Conservation (phyloP, 2,888 invertebrate genomes). For the Drosophila yooni region DNA sequence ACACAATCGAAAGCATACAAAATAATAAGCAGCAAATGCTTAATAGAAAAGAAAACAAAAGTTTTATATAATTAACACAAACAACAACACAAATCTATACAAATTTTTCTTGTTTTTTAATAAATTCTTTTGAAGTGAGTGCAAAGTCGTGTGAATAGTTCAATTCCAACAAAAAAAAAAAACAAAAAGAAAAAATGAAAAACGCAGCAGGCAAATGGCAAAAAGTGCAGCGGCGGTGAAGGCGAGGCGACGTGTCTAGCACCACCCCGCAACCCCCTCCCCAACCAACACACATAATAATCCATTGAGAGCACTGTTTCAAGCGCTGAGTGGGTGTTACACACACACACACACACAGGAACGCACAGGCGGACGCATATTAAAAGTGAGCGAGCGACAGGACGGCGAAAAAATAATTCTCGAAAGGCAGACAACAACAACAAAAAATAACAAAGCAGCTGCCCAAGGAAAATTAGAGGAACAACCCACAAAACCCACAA, state of each 20-base stretch:
- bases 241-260: slow-evolving; percentile 65
- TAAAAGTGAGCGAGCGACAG: slow-evolving; percentile 4
- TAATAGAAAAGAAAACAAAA: slow-evolving; percentile 25
- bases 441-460: slow-evolving; percentile 33
- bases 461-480: slow-evolving; percentile 1
- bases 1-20: slow-evolving; percentile 35
- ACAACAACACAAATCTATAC: slow-evolving; percentile 12
- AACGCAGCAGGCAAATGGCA: slow-evolving; percentile 55
- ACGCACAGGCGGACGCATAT: slow-evolving; percentile 1
- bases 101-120: slow-evolving; percentile 33
- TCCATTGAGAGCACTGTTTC: slow-evolving; percentile 17
- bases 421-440: slow-evolving; percentile 24
- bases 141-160: slow-evolving; percentile 27
- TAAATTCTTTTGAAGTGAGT: slow-evolving; percentile 67
- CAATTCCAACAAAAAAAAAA: slow-evolving; percentile 4
- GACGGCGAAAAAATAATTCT: slow-evolving; percentile 26
- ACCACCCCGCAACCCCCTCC: slow-evolving; percentile 7
- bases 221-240: slow-evolving; percentile 62
- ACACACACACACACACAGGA: background rate
- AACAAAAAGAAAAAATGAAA: slow-evolving; percentile 11
- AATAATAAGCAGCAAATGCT: slow-evolving; percentile 24
- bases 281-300: slow-evolving; percentile 4
- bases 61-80: slow-evolving; percentile 19
- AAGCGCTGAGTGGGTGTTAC: slow-evolving; percentile 32
- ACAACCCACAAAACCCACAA: background rate